Evolutionary conservation across 2,888 invertebrate species (phyloP).

Genomic region (Blastobasis adustella): DNA sequence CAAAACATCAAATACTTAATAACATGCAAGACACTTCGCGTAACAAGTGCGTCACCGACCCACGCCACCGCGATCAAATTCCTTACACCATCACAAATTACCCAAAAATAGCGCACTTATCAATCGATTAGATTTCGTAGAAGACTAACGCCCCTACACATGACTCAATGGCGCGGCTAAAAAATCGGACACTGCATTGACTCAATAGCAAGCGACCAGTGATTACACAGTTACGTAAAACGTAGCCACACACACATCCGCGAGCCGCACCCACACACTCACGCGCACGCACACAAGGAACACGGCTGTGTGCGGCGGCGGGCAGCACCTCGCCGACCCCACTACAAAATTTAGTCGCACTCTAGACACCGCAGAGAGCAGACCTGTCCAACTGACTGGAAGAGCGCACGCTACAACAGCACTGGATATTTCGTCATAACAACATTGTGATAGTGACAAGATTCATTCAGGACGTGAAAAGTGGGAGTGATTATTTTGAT

Average conservation of each 20-base stretch:
- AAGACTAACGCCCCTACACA: slow-evolving; percentile 48
- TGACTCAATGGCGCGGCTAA: slow-evolving; percentile 67
- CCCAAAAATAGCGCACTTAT: slow-evolving; percentile 34
- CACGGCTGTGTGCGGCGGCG: slow-evolving; percentile 15
- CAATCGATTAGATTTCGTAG: slow-evolving; percentile 41
- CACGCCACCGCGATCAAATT: slow-evolving; percentile 14
- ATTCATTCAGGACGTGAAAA: slow-evolving; percentile 57
- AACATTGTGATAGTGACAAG: slow-evolving; percentile 67
- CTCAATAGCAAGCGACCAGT: slow-evolving; percentile 52
- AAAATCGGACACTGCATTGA: slow-evolving; percentile 64
- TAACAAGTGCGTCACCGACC: background rate
- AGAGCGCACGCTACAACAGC: slow-evolving; percentile 45
- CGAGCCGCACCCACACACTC: slow-evolving; percentile 12
- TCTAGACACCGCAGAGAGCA: slow-evolving; percentile 47
- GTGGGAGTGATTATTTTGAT: slow-evolving; percentile 56
- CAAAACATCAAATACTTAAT: background rate
- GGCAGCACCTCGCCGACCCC: slow-evolving; percentile 64
- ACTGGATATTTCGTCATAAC: slow-evolving; percentile 70
- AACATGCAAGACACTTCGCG: slow-evolving; percentile 5
- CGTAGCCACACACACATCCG: slow-evolving; percentile 51
- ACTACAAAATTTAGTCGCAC: slow-evolving; percentile 68
- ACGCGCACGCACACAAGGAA: slow-evolving; percentile 34
- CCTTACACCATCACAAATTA: slow-evolving; percentile 25
- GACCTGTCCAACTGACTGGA: slow-evolving; percentile 43
- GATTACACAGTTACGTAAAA: slow-evolving; percentile 73